Base-by-base conservation (phyloP, 2,888 invertebrate species). In the Drosophila diplacantha region DNA sequence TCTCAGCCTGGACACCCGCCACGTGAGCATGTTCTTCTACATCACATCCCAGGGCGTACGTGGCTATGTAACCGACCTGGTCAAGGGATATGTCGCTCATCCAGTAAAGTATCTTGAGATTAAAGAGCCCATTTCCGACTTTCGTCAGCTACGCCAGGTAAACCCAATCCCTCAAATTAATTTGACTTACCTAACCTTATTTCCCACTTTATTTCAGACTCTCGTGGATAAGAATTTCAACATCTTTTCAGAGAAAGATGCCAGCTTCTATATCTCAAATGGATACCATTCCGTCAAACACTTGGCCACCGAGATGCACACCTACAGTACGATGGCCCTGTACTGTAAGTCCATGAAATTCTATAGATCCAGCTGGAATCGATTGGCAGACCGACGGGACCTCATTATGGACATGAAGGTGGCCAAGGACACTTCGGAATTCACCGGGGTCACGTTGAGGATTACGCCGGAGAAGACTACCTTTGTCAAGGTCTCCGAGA, bases 171-270 rank as follows among this genome's bases (percentile, higher is more conserved):
- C 3, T 0, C 0, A 1, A 9, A 8, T 16, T 14, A 14, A 4
- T 46, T 60, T 84, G 0, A 57, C 70, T 20, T 3, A 14, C 14
- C 14, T 20, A 20, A 18, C 12, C 6, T 1, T 12, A 18, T 12
- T 20, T 87, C 11, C 1, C 12, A 37, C 6, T 20, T 86, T 0
- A 18, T 22, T 29, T 37, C 18, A 86, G 87, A 55, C 46, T 3
- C 75, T 87, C n/a, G 69, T 67, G 24, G 75, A 84, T n/a, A 81
- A 70, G 31, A 73, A 81, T 35, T 53, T 87, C 0, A 88, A 87
- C 32, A 87, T 87, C 20, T 87, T 87, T 57, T 74, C 86, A 0
- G 83, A 85, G 20, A 57, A 65, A 7, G 87, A 88, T 69, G 86
- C 87, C 6, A 31, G 72, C 1, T 83, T 60, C 47, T 88, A 88